Conservation (phyloP, 2,888 invertebrate species). For the Lycophotia porphyrea region DNA sequence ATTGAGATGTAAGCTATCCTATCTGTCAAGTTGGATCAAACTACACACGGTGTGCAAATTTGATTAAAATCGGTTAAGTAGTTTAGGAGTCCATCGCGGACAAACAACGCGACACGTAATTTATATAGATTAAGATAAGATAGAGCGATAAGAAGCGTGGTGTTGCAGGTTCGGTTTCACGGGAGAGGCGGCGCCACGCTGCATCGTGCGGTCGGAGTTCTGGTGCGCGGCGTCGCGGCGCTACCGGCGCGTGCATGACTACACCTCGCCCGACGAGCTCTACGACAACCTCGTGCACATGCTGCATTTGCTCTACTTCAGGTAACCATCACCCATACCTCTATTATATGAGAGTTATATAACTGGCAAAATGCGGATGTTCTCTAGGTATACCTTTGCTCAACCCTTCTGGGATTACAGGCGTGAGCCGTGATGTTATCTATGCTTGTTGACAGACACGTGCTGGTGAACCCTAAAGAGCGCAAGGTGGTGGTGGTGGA, state of each 20-base stretch:
- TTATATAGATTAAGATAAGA: too few relatives aligned
- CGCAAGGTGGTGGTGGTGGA: constrained; percentile 97
- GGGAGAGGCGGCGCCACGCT: constrained; percentile 96
- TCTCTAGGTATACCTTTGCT: neutral
- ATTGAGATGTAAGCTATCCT: too few relatives aligned
- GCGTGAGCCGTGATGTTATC: neutral
- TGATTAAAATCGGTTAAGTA: too few relatives aligned
- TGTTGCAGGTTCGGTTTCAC: constrained; percentile 96
- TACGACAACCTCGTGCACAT: constrained; percentile 97
- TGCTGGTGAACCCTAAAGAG: constrained; percentile 98
- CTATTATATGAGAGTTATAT: neutral
- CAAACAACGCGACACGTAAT: too few relatives aligned
- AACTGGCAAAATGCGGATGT: neutral
- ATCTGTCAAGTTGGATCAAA: too few relatives aligned
- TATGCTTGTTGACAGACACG: constrained; percentile 91
- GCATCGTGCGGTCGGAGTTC: constrained; percentile 95
- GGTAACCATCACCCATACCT: constrained; percentile 86
- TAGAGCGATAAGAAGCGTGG: too few relatives aligned
- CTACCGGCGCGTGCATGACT: constrained; percentile 92
- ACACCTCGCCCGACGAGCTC: constrained; percentile 92
- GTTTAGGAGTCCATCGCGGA: too few relatives aligned
- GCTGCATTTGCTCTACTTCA: constrained; percentile 96
- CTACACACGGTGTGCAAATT: too few relatives aligned
- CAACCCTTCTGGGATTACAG: neutral
- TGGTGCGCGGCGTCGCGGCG: constrained; percentile 91